Conservation (phyloP, 2,888 invertebrate species). For the Ptycholaimellus sp. region DNA sequence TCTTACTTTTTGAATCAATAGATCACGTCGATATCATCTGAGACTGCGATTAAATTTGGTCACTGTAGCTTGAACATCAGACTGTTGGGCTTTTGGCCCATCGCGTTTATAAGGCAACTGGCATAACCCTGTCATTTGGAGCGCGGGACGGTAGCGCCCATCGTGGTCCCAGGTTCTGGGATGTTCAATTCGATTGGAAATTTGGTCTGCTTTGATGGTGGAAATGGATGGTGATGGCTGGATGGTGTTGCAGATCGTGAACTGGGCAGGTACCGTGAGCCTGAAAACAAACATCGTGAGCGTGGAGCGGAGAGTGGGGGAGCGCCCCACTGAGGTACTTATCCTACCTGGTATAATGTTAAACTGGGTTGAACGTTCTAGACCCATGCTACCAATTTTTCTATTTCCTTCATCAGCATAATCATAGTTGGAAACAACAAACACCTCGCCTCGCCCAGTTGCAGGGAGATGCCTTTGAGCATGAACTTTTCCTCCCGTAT, state of each 20-base stretch:
- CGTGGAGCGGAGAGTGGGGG: constrained; percentile 24
- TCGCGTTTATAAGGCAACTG: too few species aligned
- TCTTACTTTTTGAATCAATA: too few species aligned
- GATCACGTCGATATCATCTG: too few species aligned
- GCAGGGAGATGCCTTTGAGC: too few species aligned
- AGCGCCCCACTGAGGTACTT: constrained; percentile 15
- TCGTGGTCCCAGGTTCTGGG: constrained; percentile 36
- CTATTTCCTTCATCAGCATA: too few species aligned
- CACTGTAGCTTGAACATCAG: too few species aligned
- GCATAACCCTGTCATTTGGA: constrained; percentile 48
- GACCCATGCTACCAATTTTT: too few species aligned
- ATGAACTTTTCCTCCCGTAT: background rate
- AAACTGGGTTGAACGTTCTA: too few species aligned
- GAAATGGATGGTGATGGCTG: background rate
- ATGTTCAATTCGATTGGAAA: background rate
- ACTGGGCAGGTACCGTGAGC: constrained; percentile 57
- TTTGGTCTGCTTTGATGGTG: background rate
- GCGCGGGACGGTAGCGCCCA: constrained; percentile 79
- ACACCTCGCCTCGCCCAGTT: background rate
- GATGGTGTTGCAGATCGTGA: constrained; percentile 38
- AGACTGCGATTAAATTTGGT: too few species aligned
- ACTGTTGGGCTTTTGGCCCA: too few species aligned
- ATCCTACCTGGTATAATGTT: too few species aligned
- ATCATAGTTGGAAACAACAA: background rate
- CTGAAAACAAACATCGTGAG: constrained; percentile 26